Percentiles rank a stretch among this genome's conserved stretches.
These are phyloP conservation scores for Lynx canadensis DNA, from an alignment of 2,113 vertebrate genomes.

Conservation along the genomic window DNA sequence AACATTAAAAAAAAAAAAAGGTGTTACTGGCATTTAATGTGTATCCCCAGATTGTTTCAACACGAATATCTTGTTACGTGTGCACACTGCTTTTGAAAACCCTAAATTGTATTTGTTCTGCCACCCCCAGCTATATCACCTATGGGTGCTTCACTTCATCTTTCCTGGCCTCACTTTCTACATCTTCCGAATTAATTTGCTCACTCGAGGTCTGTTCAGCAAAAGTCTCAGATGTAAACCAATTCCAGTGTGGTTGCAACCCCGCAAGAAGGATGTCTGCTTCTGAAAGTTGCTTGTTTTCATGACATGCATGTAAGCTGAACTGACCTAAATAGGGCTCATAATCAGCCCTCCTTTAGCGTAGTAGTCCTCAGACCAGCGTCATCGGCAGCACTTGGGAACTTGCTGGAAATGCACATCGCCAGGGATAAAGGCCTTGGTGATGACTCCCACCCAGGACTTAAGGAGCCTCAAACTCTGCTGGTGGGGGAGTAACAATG, in stretches of 20 bases:
- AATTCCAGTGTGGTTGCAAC: not conserved
- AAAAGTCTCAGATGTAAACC: not conserved
- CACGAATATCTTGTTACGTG: not conserved
- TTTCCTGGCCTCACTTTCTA: not conserved
- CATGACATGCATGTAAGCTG: not conserved
- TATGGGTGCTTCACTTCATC: not conserved
- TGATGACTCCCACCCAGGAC: not conserved
- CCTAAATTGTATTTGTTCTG: not conserved
- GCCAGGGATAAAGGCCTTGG: not conserved
- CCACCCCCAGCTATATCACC: not conserved
- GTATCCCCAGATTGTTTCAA: not conserved
- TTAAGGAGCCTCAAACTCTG: not conserved
- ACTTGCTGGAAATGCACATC: not conserved
- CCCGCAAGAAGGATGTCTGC: not conserved
- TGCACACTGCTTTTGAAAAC: not conserved
- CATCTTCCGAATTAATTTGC: not conserved
- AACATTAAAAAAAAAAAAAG: not conserved
- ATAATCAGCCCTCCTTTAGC: not conserved
- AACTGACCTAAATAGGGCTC: not conserved
- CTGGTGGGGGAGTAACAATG: not conserved
- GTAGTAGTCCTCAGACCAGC: not conserved
- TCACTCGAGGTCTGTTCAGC: not conserved
- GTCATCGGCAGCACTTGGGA: not conserved
- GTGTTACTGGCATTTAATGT: not conserved
- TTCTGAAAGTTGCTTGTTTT: constrained; percentile 27